A percentile compares a stretch with the other conserved stretches of the same genome.
These are phyloP conservation scores for Diloba caeruleocephala DNA, from an alignment of 2,888 invertebrate genomes.

Conservation along the genomic window DNA sequence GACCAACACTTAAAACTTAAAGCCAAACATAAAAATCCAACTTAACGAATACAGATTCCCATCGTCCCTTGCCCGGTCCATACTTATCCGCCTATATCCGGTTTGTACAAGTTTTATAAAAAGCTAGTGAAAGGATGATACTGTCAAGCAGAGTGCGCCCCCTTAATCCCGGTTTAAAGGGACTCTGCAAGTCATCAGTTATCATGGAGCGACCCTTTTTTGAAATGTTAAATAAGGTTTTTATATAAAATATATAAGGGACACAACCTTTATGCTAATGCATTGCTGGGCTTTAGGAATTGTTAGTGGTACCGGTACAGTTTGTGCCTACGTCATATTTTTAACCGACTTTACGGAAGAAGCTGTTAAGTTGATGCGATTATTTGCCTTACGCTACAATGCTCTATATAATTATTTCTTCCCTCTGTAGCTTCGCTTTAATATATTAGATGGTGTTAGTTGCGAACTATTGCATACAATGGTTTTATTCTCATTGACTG, in stretches of 20 bases:
- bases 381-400: background rate
- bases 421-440: no score
- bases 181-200: conserved; percentile 52
- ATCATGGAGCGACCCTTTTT: conserved; percentile 36
- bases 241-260: conserved; percentile 36
- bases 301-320: conserved; percentile 1
- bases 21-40: background rate
- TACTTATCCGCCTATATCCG: conserved; percentile 40
- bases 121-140: conserved; percentile 57
- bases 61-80: background rate
- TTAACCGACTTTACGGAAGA: no score
- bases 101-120: conserved; percentile 54
- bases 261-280: conserved; percentile 44
- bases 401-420: no score
- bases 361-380: no score
- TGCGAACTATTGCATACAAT: no score
- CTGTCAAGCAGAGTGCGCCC: conserved; percentile 51
- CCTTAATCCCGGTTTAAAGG: conserved; percentile 53
- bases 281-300: conserved; percentile 33
- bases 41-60: background rate
- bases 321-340: conserved; percentile 26
- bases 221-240: conserved; percentile 46
- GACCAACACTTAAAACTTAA: no score
- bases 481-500: no score
- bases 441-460: no score